phyloP scores from a whole-genome alignment of 2,888 invertebrate species.

The Mythimna impura region DNA sequence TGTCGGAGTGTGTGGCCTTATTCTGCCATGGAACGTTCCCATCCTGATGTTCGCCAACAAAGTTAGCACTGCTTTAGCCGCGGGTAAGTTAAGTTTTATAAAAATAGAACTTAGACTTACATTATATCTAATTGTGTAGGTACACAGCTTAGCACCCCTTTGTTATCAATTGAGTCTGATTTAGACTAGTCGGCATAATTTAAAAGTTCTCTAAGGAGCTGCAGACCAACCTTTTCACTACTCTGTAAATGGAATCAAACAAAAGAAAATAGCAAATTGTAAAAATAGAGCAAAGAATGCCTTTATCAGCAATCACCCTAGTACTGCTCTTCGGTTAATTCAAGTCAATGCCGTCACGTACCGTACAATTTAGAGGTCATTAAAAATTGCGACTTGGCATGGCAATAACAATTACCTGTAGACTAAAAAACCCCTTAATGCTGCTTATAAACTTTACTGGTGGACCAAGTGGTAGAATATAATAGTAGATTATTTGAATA shows the following conservation, averaged over 20 bases:
- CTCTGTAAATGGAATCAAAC: neutral
- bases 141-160: neutral
- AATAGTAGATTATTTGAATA: neutral
- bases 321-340: neutral
- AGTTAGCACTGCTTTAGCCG: conserved; percentile 93
- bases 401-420: neutral
- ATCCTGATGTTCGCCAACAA: conserved; percentile 97
- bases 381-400: neutral
- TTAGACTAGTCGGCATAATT: neutral
- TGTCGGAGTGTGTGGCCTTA: conserved; percentile 95
- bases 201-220: neutral
- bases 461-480: neutral
- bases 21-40: conserved; percentile 98
- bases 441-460: neutral
- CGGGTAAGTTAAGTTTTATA: conserved; percentile 63
- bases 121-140: neutral
- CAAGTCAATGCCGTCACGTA: neutral
- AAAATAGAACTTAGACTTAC: neutral
- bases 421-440: neutral
- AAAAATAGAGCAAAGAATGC: neutral
- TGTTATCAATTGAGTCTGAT: neutral
- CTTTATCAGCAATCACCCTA: no score
- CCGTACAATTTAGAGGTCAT: neutral
- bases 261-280: neutral
- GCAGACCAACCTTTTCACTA: neutral